phyloP scores from a whole-genome alignment of 2,888 invertebrate species.

The Drosophila percnosoma region DNA sequence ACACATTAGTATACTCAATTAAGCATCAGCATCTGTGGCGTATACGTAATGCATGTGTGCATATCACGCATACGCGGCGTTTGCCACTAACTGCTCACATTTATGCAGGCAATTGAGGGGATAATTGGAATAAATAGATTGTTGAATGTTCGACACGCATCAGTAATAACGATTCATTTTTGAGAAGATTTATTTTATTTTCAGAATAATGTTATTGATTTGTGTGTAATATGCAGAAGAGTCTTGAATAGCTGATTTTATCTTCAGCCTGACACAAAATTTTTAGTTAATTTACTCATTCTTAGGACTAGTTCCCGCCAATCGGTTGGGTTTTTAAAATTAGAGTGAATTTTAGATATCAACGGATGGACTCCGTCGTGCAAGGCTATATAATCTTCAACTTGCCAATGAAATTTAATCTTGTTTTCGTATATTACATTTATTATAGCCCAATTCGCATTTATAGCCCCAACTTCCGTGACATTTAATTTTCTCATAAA shows the following conservation, averaged over 20 bases:
- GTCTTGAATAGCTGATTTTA: neutral
- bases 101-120: neutral
- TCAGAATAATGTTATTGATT: neutral
- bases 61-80: slow-evolving; percentile 8
- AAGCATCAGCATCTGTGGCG: slow-evolving; percentile 9
- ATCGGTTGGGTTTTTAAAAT: neutral
- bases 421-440: neutral
- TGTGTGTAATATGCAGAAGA: neutral
- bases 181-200: neutral
- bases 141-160: neutral
- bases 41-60: slow-evolving; percentile 4
- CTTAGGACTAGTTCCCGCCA: neutral
- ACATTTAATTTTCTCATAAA: neutral
- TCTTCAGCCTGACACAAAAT: rapidly evolving
- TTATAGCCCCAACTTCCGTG: neutral
- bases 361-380: neutral
- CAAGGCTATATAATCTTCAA: neutral
- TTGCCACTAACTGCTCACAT: neutral
- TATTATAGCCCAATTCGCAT: neutral
- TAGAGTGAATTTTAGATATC: neutral
- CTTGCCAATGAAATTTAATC: neutral
- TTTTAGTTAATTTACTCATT: neutral
- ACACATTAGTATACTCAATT: slow-evolving; percentile 27
- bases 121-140: neutral
- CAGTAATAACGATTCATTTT: neutral